Evolutionary conservation across 1,140 invertebrate species (phyloP).

Genomic region (Fopius arisanus): DNA sequence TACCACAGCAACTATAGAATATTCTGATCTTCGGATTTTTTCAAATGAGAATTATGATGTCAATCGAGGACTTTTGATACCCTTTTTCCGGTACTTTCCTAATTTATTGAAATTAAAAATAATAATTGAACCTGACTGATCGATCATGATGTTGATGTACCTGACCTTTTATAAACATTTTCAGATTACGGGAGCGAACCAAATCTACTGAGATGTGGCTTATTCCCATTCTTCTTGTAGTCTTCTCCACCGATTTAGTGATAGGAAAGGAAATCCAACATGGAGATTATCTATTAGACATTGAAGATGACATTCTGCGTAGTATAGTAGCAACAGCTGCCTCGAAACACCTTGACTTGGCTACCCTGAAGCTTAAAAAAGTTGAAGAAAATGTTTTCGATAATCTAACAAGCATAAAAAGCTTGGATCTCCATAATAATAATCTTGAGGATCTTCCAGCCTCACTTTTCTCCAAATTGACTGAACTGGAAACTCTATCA

Average conservation of each 20-base stretch:
- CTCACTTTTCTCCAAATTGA: constrained; percentile 45
- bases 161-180: too few relatives aligned
- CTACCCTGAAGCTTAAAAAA: constrained; percentile 20
- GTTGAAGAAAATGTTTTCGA: constrained; percentile 42
- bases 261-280: neutral
- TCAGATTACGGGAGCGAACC: too few relatives aligned
- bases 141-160: too few relatives aligned
- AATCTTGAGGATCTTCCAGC: constrained; percentile 37
- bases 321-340: neutral
- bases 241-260: neutral
- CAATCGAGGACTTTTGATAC: too few relatives aligned
- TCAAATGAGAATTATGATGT: too few relatives aligned
- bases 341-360: constrained; percentile 31
- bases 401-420: constrained; percentile 34
- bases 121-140: too few relatives aligned
- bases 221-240: constrained; percentile 35
- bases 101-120: too few relatives aligned
- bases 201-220: constrained; percentile 4
- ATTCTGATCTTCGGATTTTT: too few relatives aligned
- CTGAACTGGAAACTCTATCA: constrained; percentile 35
- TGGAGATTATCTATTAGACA: constrained; percentile 23
- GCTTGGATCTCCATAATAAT: constrained; percentile 41
- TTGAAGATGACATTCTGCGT: constrained; percentile 36
- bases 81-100: too few relatives aligned
- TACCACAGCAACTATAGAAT: too few relatives aligned